Base-by-base conservation (phyloP, 2,888 invertebrate genomes). In the Dichetophora obliterata region DNA sequence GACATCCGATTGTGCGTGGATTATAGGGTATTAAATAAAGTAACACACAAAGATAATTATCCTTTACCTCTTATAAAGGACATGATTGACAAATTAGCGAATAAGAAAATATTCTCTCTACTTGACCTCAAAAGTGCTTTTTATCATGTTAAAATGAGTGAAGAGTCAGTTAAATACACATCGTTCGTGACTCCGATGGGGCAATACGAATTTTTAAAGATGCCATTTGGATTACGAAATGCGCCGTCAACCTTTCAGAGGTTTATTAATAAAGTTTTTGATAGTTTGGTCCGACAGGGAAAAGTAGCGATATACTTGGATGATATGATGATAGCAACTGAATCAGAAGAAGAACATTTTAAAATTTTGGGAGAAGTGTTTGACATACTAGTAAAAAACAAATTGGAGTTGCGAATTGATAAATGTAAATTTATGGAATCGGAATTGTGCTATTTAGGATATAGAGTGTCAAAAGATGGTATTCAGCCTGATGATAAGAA, bases 221-320 rank as follows among this genome's bases (percentile, higher is more conserved):
- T 50, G 50, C n/a, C 50, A 16, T 50, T 50, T 50, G 14, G 50
- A 14, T 50, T 50, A 19, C 69, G 50, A 48, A 50, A 50, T 50
- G 50, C 50, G 50, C 50, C 50, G 50, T 50, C 50, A 16, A n/a
- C 50, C 14, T 50, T 50, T n/a, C 50, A 50, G n/a, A 14, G 50
- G n/a, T 50, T 16, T n/a, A n/a, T 50, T 16, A 24, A 61, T 14
- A 76, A 71, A 27, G 43, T 75, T 34, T 79, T 80, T 65, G 24
- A 66, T 24, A 76, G 78, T 31, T 74, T 79, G 52, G 69, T 78
- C 8, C 31, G 11, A 6, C 48, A 57, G 9, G 75, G 72, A 9
- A 75, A 79, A 52, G 72, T 82, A 11, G n/a, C 76, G 8, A 79
- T 83, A 61, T 84, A 84, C 78, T 76, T 83, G 66, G 83, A 84